Percentiles rank a stretch among this genome's conserved stretches.
Conservation (phyloP, 2,797 vertebrate genomes). For the Carcharodon carcharias region DNA sequence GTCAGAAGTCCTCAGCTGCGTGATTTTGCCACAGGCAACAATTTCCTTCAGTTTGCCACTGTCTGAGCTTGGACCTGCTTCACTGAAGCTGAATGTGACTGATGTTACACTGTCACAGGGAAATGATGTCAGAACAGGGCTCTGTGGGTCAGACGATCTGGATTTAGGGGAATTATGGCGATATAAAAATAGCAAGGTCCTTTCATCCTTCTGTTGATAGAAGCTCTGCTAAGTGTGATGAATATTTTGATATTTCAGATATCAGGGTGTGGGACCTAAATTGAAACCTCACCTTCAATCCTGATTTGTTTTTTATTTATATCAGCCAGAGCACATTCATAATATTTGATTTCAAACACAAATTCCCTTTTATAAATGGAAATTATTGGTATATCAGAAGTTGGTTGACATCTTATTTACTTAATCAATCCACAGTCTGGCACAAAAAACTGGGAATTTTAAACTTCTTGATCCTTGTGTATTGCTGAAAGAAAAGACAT, state of each 20-base stretch:
- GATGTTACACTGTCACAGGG: conserved; percentile 66
- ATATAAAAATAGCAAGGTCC: conserved; percentile 70
- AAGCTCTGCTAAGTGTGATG: conserved; percentile 62
- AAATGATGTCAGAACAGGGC: conserved; percentile 65
- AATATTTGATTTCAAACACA: not conserved
- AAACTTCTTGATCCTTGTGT: not conserved
- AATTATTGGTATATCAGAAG: not conserved
- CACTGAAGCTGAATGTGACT: conserved; percentile 60
- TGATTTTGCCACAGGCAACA: conserved; percentile 70
- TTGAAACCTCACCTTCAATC: conserved; percentile 40
- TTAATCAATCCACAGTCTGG: not conserved
- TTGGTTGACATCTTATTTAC: not conserved
- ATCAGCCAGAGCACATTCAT: not conserved
- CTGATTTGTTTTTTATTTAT: not conserved
- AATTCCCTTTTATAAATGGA: not conserved
- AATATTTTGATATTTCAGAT: conserved; percentile 67
- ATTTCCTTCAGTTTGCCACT: conserved; percentile 62
- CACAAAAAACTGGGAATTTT: not conserved
- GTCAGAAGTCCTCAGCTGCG: conserved; percentile 67
- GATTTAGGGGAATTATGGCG: conserved; percentile 77
- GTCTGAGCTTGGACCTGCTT: conserved; percentile 57
- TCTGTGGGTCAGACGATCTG: conserved; percentile 70
- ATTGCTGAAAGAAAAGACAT: not conserved
- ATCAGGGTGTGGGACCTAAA: conserved; percentile 52
- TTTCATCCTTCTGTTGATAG: conserved; percentile 67